These are phyloP conservation scores for Cryptophagus acutangulus DNA, from an alignment of 2,888 invertebrate genomes.

Conservation along the genomic window DNA sequence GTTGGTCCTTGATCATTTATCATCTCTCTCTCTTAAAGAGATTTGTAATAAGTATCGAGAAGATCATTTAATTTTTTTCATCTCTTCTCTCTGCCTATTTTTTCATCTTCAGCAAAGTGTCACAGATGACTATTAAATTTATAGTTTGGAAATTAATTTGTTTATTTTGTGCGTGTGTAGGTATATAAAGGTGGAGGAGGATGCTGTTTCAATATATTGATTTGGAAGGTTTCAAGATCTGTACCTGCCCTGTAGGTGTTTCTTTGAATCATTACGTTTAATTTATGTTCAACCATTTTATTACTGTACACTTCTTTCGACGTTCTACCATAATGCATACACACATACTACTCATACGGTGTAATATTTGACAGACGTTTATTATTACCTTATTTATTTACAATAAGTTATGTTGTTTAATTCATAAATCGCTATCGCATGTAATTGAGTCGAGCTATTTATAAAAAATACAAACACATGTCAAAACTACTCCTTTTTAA, in stretches of 20 bases:
- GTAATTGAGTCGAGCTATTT: too few species aligned
- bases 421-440: too few species aligned
- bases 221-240: slow-evolving; percentile 1
- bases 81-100: too few species aligned
- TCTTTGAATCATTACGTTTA: slow-evolving; percentile 5
- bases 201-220: slow-evolving; percentile 3
- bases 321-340: too few species aligned
- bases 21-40: slow-evolving; percentile 48
- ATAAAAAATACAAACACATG: too few species aligned
- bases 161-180: slow-evolving; percentile 8
- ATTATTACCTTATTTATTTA: slow-evolving; percentile 3
- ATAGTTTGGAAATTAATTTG: slow-evolving; percentile 30
- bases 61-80: slow-evolving; percentile 41
- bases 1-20: slow-evolving; percentile 48
- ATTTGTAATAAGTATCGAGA: slow-evolving; percentile 47
- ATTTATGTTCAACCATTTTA: slow-evolving; percentile 4
- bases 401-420: too few species aligned
- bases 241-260: slow-evolving; percentile 8
- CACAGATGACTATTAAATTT: slow-evolving; percentile 40
- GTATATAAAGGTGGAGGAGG: neutral
- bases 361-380: slow-evolving; percentile 5
- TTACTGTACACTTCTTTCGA: too few species aligned
- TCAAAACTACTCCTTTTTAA: too few species aligned
- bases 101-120: slow-evolving; percentile 41
- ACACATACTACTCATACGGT: too few species aligned